These are phyloP conservation scores for Xanthia togata DNA, from an alignment of 2,888 invertebrate species.

Conservation along the genomic window DNA sequence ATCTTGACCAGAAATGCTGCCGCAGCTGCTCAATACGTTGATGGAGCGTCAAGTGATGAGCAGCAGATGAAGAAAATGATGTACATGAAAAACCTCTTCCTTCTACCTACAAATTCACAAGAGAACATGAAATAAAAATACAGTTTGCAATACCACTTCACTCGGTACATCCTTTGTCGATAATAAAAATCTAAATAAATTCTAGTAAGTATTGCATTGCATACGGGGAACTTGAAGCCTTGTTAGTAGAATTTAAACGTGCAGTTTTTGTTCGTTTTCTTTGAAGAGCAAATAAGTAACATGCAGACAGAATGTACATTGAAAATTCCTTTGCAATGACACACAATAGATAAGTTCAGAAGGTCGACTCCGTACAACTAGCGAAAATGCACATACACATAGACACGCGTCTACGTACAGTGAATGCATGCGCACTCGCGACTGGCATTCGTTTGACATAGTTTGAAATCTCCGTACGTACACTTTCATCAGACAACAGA, in stretches of 20 bases:
- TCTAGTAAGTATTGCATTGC: conserved; percentile 12
- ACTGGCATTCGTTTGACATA: background rate
- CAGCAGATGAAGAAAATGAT: too few species aligned
- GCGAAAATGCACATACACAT: background rate
- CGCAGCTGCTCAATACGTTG: too few species aligned
- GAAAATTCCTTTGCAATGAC: conserved; percentile 35
- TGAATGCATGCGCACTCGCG: too few species aligned
- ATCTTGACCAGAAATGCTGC: too few species aligned
- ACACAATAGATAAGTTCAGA: background rate
- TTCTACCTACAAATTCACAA: background rate
- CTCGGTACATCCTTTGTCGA: background rate
- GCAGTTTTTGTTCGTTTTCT: conserved; percentile 35
- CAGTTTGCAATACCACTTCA: background rate
- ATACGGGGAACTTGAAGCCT: conserved; percentile 17
- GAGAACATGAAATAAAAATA: conserved; percentile 4
- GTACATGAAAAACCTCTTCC: background rate
- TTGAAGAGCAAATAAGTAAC: conserved; percentile 39
- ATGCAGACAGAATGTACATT: conserved; percentile 17
- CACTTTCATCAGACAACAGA: too few species aligned
- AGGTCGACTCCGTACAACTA: background rate
- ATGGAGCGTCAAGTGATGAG: too few species aligned
- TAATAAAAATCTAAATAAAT: conserved; percentile 23
- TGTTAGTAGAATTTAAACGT: conserved; percentile 41
- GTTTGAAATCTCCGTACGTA: too few species aligned
- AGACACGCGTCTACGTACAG: background rate